These are phyloP conservation scores for Tenthredo livida DNA, from an alignment of 2,888 invertebrate genomes.

Conservation along the genomic window DNA sequence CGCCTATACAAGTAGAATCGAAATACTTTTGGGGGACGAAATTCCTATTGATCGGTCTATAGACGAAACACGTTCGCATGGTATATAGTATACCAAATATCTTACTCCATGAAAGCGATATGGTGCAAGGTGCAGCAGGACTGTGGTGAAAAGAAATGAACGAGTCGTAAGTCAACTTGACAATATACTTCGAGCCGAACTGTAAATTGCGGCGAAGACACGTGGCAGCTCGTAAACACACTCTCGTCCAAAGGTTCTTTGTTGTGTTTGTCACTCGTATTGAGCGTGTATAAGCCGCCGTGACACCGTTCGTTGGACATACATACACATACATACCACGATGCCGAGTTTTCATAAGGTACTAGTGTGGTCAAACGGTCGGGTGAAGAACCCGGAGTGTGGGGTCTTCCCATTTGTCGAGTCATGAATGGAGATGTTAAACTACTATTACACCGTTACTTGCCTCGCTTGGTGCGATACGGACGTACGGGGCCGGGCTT, in stretches of 20 bases:
- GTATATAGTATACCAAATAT: neutral
- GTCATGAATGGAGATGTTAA: constrained; percentile 56
- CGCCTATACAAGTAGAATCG: neutral
- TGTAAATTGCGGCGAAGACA: neutral
- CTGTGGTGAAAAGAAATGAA: neutral
- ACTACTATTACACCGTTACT: constrained; percentile 55
- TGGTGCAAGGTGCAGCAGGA: neutral
- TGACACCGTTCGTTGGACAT: neutral
- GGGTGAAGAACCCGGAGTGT: constrained; percentile 14
- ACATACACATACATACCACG: neutral
- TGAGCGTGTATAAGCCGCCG: neutral
- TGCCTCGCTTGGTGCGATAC: constrained; percentile 52
- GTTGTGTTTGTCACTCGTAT: neutral
- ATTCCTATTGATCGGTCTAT: neutral
- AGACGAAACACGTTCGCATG: neutral
- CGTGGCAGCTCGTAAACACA: constrained; percentile 4
- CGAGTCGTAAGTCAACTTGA: neutral
- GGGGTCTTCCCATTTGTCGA: constrained; percentile 40
- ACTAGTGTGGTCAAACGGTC: neutral
- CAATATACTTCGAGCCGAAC: neutral
- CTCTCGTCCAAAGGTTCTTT: neutral
- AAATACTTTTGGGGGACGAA: neutral
- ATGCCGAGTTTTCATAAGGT: constrained; percentile 2
- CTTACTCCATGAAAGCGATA: neutral
- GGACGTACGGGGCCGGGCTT: neutral